Percentiles rank a stretch among this genome's conserved stretches.
Conservation (phyloP, 2,888 invertebrate genomes). For the Geotrupes spiniger region DNA sequence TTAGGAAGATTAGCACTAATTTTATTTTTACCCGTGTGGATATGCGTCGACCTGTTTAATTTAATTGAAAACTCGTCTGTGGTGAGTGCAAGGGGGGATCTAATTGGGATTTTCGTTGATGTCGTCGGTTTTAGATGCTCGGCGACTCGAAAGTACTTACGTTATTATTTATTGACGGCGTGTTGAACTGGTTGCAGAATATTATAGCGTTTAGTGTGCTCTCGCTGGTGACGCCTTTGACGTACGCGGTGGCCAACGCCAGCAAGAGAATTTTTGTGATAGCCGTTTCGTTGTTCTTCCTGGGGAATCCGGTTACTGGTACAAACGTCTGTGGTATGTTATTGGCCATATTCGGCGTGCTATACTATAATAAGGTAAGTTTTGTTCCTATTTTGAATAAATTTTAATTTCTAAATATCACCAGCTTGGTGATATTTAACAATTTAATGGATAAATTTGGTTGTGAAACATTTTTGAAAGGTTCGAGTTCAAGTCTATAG, state of each 20-base stretch:
- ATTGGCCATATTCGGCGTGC: constrained; percentile 83
- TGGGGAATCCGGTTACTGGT: constrained; percentile 89
- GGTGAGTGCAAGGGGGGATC: constrained; percentile 51
- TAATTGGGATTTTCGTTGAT: neutral
- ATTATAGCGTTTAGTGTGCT: constrained; percentile 92
- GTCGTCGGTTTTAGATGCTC: constrained; percentile 47
- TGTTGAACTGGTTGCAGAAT: constrained; percentile 92
- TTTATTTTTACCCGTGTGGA: constrained; percentile 83
- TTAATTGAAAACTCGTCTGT: constrained; percentile 62
- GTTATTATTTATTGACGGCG: constrained; percentile 73
- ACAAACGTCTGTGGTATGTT: constrained; percentile 88
- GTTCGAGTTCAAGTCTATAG: too few relatives aligned
- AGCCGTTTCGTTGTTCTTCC: constrained; percentile 77
- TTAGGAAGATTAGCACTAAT: constrained; percentile 75
- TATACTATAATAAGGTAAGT: constrained; percentile 81
- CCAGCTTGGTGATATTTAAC: neutral
- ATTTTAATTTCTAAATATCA: neutral
- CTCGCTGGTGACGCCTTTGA: constrained; percentile 86
- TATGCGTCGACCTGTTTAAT: constrained; percentile 64
- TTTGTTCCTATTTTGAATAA: neutral
- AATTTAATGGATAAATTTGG: too few relatives aligned
- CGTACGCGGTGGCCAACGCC: constrained; percentile 93
- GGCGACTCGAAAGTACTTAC: constrained; percentile 57
- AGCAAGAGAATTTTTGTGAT: constrained; percentile 93
- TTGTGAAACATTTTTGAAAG: too few relatives aligned